Base-by-base conservation (phyloP, 2,888 invertebrate genomes). In the Tiliacea aurago region DNA sequence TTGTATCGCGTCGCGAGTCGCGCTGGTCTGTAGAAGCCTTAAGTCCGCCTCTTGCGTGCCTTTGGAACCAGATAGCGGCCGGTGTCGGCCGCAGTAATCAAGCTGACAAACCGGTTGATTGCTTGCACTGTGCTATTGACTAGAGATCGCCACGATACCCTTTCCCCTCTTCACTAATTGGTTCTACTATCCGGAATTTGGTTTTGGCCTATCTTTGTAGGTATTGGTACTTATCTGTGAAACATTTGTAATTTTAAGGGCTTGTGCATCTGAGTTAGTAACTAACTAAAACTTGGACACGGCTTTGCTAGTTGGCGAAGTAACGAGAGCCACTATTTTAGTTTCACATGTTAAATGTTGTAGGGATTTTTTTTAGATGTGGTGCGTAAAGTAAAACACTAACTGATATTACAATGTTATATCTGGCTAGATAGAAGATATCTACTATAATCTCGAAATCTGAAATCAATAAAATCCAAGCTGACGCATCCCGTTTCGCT, bases 21-120 rank as follows among this genome's bases (percentile, higher is more conserved):
- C n/a, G n/a, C n/a, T n/a, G n/a, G n/a, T n/a, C n/a, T n/a, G n/a
- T n/a, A n/a, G n/a, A n/a, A n/a, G n/a, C n/a, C n/a, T n/a, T n/a
- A n/a, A 68, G 43, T 37, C 9, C 11, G 68, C 63, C 33, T 65
- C 58, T 53, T 62, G 58, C 69, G 55, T 64, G 61, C 66, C 70
- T 70, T 84, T 77, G 62, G 67, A 70, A 45, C 51, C n/a, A 69
- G 43, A 49, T 37, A 55, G 65, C 45, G 55, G 55, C 33, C 23
- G 28, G 51, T 43, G 53, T 47, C 58, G 61, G 63, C 47, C 41
- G 18, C 20, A 70, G 55, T 73, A 81, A 81, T 81, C 71, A 72
- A 69, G 28, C 73, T 66, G 71, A 65, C 67, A 69, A 56, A 70
- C 53, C 70, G 58, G 37, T 61, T 78, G 66, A 76, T 84, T 75